A percentile compares a stretch with the other conserved stretches of the same genome.
Conservation (phyloP, 1,140 invertebrate species). For the Meteorus sp. region DNA sequence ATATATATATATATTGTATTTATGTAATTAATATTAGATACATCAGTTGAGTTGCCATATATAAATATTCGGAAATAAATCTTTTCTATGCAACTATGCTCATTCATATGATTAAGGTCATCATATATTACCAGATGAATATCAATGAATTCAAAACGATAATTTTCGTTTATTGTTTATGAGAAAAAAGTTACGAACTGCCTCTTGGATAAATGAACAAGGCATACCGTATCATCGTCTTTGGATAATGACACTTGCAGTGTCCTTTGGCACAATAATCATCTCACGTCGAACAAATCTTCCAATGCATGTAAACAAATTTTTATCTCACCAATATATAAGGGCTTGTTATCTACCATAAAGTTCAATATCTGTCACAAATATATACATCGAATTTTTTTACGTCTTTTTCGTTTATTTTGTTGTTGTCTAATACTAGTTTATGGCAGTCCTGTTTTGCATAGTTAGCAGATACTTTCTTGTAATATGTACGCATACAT, state of each 20-base stretch:
- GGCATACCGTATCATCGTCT: slow-evolving; percentile 22
- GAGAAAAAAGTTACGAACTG: background rate
- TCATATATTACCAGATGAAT: background rate
- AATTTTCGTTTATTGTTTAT: no score
- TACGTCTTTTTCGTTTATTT: background rate
- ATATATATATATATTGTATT: background rate
- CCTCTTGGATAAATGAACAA: background rate
- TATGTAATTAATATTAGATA: background rate
- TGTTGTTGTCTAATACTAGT: slow-evolving; percentile 26
- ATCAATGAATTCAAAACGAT: slow-evolving; percentile 5
- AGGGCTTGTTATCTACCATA: background rate
- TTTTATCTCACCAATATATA: no score
- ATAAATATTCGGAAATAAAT: background rate
- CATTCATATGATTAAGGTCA: background rate
- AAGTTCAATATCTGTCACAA: background rate
- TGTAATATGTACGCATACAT: no score
- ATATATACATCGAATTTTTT: background rate
- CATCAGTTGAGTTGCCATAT: background rate
- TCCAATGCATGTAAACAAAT: no score
- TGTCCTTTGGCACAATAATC: slow-evolving; percentile 36
- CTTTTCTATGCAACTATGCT: background rate
- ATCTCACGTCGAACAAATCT: slow-evolving; percentile 1
- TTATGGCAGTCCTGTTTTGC: slow-evolving; percentile 22
- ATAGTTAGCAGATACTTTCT: no score
- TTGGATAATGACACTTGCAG: slow-evolving; percentile 32